Percentiles rank a stretch among this genome's conserved stretches.
These are phyloP conservation scores for Cheilosia vernalis DNA, from an alignment of 2,888 invertebrate species.

Conservation along the genomic window DNA sequence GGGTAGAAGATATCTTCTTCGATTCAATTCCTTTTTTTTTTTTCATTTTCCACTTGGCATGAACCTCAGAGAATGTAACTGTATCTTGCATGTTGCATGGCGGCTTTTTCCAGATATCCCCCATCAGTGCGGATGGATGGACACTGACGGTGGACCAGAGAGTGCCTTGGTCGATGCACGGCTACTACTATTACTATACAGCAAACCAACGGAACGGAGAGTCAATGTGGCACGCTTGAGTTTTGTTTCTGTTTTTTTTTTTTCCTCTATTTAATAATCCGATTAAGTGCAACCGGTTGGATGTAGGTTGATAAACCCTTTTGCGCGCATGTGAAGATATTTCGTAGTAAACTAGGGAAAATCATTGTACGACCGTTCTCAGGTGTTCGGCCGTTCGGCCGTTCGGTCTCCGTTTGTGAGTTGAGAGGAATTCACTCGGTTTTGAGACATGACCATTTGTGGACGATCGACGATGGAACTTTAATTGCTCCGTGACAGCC, in stretches of 20 bases:
- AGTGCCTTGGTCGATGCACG: constrained; percentile 23
- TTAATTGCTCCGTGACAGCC: constrained; percentile 64
- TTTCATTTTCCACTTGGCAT: constrained; percentile 52
- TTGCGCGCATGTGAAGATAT: constrained; percentile 70
- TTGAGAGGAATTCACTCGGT: constrained; percentile 56
- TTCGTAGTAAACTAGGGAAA: constrained; percentile 67
- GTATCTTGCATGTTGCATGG: constrained; percentile 75
- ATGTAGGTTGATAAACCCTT: constrained; percentile 75
- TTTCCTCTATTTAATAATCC: constrained; percentile 69
- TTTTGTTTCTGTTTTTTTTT: constrained; percentile 31
- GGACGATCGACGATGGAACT: constrained; percentile 66
- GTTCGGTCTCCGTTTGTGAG: constrained; percentile 23
- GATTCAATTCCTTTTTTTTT: constrained; percentile 50
- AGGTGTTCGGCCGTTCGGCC: constrained; percentile 51
- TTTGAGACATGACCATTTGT: constrained; percentile 67
- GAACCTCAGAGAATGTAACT: constrained; percentile 73
- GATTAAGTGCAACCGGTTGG: constrained; percentile 75
- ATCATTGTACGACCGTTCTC: constrained; percentile 54
- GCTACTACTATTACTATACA: constrained; percentile 18
- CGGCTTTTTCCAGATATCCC: constrained; percentile 68
- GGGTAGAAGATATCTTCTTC: constrained; percentile 69
- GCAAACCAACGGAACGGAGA: constrained; percentile 67
- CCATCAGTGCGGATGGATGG: constrained; percentile 60
- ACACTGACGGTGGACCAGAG: constrained; percentile 71
- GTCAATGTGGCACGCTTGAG: constrained; percentile 75